phyloP scores from a whole-genome alignment of 1,140 invertebrate genomes.

The Phocides pigmalion region DNA sequence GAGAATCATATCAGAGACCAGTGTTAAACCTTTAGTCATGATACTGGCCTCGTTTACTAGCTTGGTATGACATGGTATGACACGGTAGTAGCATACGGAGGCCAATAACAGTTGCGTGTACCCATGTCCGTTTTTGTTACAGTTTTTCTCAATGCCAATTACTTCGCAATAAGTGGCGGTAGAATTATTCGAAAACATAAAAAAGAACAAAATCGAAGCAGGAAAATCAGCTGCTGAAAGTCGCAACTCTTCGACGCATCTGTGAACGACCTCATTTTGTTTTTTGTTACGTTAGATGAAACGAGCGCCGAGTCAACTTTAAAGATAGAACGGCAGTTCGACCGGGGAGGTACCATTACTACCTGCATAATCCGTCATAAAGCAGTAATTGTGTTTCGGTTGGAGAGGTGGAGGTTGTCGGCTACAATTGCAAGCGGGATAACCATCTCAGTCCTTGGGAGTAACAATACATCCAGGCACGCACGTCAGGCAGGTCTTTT shows the following conservation, averaged over 20 bases:
- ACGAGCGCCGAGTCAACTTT: too few relatives aligned
- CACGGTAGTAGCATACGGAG: too few relatives aligned
- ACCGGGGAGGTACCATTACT: not conserved
- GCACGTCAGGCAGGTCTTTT: too few relatives aligned
- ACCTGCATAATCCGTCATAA: too few relatives aligned
- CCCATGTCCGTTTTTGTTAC: not conserved
- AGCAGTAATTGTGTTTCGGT: too few relatives aligned
- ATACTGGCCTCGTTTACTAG: not conserved
- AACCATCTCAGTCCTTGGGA: too few relatives aligned
- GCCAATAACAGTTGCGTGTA: not conserved
- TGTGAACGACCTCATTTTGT: not conserved
- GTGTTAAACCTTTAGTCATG: too few relatives aligned
- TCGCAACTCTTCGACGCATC: not conserved
- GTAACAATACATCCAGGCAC: too few relatives aligned
- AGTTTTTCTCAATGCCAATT: not conserved
- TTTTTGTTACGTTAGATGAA: not conserved
- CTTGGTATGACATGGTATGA: not conserved
- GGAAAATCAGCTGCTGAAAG: not conserved
- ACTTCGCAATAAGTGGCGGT: not conserved
- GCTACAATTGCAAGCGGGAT: too few relatives aligned
- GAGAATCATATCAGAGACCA: too few relatives aligned
- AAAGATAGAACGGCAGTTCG: too few relatives aligned
- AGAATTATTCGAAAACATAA: not conserved
- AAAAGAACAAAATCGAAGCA: not conserved
- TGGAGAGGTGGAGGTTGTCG: too few relatives aligned